A percentile compares a stretch with the other conserved stretches of the same genome.
phyloP scores from a whole-genome alignment of 2,797 vertebrate genomes.

The Margarornis squamiger region DNA sequence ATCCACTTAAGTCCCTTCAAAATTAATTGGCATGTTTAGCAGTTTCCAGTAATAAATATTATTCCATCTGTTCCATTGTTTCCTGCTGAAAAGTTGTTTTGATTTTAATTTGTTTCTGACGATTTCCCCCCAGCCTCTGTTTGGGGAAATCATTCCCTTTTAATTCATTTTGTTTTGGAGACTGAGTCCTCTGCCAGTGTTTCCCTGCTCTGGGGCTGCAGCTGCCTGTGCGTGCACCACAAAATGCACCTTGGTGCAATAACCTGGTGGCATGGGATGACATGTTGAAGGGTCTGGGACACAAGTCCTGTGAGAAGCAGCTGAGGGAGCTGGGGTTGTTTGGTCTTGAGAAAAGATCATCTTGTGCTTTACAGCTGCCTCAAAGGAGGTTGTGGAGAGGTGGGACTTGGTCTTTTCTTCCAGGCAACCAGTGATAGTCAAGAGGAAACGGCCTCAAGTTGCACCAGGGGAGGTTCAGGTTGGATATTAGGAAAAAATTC shows the following conservation, averaged over 20 bases:
- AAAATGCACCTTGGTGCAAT: background rate
- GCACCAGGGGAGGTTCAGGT: background rate
- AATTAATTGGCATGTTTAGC: conserved; percentile 47
- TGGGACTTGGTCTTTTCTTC: background rate
- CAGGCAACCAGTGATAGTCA: background rate
- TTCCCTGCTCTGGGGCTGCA: background rate
- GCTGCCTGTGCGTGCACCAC: background rate
- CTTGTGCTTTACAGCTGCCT: rapidly evolving
- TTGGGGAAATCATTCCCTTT: conserved; percentile 32
- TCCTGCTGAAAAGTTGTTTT: conserved; percentile 44
- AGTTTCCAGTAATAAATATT: conserved; percentile 49
- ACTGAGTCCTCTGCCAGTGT: rapidly evolving
- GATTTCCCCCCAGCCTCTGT: background rate
- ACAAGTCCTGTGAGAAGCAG: background rate
- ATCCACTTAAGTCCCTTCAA: conserved; percentile 13
- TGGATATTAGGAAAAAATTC: background rate
- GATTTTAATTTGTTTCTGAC: conserved; percentile 48
- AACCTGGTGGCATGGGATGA: rapidly evolving
- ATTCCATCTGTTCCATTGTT: conserved; percentile 38
- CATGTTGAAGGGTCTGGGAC: background rate
- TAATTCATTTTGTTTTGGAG: background rate
- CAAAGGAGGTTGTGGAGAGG: background rate
- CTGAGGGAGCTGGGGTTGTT: background rate
- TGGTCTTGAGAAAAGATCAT: rapidly evolving
- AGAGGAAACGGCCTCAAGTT: background rate